Conservation (phyloP, 2,888 invertebrate genomes). For the Aspidiotus destructor region DNA sequence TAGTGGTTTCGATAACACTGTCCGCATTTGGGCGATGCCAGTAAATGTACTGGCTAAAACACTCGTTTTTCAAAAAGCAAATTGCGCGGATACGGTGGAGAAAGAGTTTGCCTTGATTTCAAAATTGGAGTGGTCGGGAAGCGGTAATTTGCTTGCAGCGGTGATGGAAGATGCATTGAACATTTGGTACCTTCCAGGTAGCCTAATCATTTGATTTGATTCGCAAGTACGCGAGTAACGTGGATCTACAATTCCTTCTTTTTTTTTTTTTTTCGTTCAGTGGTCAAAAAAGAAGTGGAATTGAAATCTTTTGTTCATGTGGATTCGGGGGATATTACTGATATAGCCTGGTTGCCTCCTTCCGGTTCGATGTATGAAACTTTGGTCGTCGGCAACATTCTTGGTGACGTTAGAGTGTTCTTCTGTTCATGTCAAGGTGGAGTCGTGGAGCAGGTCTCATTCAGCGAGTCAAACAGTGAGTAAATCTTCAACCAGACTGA, state of each 20-base stretch:
- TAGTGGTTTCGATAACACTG: slow-evolving; percentile 54
- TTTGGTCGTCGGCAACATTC: slow-evolving; percentile 10
- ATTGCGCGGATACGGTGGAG: slow-evolving; percentile 46
- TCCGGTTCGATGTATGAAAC: background rate
- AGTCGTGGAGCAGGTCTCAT: slow-evolving; percentile 2
- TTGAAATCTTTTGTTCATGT: slow-evolving; percentile 14
- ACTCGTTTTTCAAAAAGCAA: slow-evolving; percentile 47
- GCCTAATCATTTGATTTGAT: background rate
- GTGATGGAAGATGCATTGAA: slow-evolving; percentile 51
- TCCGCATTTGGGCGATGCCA: slow-evolving; percentile 48
- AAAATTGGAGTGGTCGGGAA: slow-evolving; percentile 48
- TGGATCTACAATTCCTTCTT: background rate
- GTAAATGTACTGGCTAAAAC: slow-evolving; percentile 47
- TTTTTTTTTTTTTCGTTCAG: background rate
- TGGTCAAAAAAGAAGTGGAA: slow-evolving; percentile 9
- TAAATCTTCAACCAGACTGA: background rate
- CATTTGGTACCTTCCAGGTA: slow-evolving; percentile 48
- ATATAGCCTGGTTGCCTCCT: slow-evolving; percentile 13
- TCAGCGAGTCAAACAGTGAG: background rate
- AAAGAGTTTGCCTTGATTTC: slow-evolving; percentile 46
- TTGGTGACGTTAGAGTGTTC: slow-evolving; percentile 10
- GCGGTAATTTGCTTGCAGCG: slow-evolving; percentile 49
- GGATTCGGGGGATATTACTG: slow-evolving; percentile 13
- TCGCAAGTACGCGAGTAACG: background rate
- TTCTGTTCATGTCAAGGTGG: background rate